Percentiles rank a stretch among this genome's conserved stretches.
phyloP scores from a whole-genome alignment of 2,797 vertebrate species.

The Coluber constrictor region DNA sequence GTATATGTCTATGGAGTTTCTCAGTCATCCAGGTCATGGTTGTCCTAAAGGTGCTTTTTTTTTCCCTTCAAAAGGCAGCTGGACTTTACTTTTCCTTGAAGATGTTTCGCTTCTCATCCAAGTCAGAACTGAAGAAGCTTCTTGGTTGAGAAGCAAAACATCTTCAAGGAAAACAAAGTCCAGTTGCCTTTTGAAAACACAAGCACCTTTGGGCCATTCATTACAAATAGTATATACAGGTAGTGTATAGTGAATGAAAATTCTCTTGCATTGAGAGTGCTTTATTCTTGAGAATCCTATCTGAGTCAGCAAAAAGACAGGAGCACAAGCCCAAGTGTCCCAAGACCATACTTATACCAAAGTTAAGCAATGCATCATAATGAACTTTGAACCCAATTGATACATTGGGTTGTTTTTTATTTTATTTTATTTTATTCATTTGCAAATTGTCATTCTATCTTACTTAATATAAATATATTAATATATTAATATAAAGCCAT shows the following conservation, averaged over 20 bases:
- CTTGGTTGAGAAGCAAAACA: not conserved
- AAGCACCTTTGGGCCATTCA: not conserved
- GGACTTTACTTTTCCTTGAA: not conserved
- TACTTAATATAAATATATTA: too few species aligned
- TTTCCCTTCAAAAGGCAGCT: not conserved
- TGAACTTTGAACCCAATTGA: conserved; percentile 1
- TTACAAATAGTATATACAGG: not conserved
- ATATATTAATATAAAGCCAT: not conserved
- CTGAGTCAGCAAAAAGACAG: conserved; percentile 30
- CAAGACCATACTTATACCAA: conserved; percentile 4
- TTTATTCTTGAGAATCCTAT: conserved; percentile 48
- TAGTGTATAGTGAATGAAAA: not conserved
- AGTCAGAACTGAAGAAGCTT: not conserved
- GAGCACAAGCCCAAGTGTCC: conserved; percentile 17
- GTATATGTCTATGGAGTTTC: not conserved
- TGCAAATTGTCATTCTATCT: not conserved
- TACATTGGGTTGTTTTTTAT: not conserved
- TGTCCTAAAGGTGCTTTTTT: not conserved
- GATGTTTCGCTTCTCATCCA: not conserved
- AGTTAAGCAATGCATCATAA: not conserved
- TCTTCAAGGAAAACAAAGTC: not conserved
- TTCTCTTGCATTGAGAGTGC: conserved; percentile 37
- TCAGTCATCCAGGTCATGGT: not conserved
- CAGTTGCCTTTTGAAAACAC: not conserved
- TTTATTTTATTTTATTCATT: not conserved